phyloP scores from a whole-genome alignment of 2,113 vertebrate species.

The Pedionomus torquatus region DNA sequence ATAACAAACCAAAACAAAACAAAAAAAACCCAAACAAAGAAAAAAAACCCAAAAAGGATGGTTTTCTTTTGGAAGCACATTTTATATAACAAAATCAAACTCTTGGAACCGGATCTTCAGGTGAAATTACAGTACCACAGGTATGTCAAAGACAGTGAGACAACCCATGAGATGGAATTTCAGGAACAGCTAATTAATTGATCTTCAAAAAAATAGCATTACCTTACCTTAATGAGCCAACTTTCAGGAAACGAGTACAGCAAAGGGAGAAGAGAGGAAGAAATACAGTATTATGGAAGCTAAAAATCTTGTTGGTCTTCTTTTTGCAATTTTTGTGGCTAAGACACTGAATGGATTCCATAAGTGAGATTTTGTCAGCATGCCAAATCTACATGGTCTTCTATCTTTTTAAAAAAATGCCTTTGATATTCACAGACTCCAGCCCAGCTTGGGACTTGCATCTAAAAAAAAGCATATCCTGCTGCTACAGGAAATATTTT shows the following conservation, averaged over 20 bases:
- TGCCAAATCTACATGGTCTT: conserved; percentile 67
- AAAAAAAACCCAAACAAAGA: neutral
- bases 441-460: conserved; percentile 26
- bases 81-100: neutral
- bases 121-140: neutral
- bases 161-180: neutral
- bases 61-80: neutral
- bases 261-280: conserved; percentile 1
- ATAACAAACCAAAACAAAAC: no score
- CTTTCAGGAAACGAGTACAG: conserved; percentile 23
- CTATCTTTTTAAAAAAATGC: conserved; percentile 66
- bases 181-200: conserved; percentile 27
- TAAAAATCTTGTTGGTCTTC: conserved; percentile 18
- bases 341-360: conserved; percentile 65
- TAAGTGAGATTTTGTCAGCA: conserved; percentile 58
- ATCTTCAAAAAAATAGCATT: neutral
- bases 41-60: neutral
- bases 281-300: conserved; percentile 30
- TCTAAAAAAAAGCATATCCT: conserved; percentile 34
- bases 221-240: conserved; percentile 20
- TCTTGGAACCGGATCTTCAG: neutral
- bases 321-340: conserved; percentile 53
- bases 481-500: conserved; percentile 70
- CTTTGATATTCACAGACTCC: conserved; percentile 65
- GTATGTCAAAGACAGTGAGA: neutral